Evolutionary conservation across 2,113 vertebrate genomes (phyloP), one percentile per base, ranked within the genome.

Genomic region (Xenopus laevis): DNA sequence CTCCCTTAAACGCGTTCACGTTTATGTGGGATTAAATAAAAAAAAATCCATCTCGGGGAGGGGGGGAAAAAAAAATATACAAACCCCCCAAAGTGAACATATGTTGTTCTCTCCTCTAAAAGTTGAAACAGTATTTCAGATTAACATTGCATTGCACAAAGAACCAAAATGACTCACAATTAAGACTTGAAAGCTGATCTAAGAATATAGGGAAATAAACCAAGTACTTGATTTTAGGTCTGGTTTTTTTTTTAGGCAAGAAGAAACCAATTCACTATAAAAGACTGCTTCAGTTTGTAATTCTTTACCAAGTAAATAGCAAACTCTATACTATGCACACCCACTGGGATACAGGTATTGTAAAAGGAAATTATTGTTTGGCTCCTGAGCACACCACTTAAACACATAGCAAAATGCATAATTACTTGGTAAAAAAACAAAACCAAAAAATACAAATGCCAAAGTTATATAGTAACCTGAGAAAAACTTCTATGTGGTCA

Each of bases 401-500:
- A 82, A 87, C 79, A 81, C 40, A 82, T 57, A 87, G 67, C 78
- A 84, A 83, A 84, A 89, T 44, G 83, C 84, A 90, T 86, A 85
- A 79, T 86, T 85, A 87, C 83, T 90, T 83, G 79, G 80, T 79
- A 87, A 83, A 87, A 84, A 76, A 82, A 84, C 45, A 70, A 63
- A 63, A 4, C 2, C 2, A 40, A 40, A 40, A 40, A 40, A 6
- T 58, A 47, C 69, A 69, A 47, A 58, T 40, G 58, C 30, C 72
- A 83, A 88, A 90, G 89, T 89, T 89, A 91, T 86, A 88, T 70
- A 82, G 89, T 87, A 91, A 91, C 89, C 90, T 88, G 88, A 85
- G 86, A 85, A 71, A 81, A 86, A 84, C 83, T 86, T 82, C 83
- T 72, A 87, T 81, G 78, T 60, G 79, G 79, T 85, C 81, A 80